Evolutionary conservation across 2,797 vertebrate species (phyloP).

Genomic region (Podargus strigoides): DNA sequence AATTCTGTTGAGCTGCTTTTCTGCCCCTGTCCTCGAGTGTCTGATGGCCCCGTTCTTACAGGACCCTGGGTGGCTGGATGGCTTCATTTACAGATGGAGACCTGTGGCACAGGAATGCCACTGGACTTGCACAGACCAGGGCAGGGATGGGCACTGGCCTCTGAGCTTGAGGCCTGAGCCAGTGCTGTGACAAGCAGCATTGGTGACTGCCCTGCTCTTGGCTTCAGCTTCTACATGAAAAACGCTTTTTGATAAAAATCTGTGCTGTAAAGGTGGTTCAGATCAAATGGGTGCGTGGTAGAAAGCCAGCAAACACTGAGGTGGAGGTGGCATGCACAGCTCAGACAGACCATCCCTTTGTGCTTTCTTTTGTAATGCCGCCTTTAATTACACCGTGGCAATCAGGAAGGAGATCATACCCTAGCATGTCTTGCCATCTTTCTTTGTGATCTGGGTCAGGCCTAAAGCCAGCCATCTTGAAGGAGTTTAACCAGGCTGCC

Average conservation of each 20-base stretch:
- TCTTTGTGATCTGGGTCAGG: background rate
- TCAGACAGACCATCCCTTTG: background rate
- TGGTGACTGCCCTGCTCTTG: background rate
- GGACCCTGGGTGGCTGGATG: background rate
- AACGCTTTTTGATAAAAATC: background rate
- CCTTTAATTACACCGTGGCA: background rate
- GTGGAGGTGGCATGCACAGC: background rate
- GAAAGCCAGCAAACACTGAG: background rate
- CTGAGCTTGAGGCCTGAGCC: background rate
- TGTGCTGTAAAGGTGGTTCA: background rate
- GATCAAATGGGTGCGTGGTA: background rate
- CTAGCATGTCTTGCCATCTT: background rate
- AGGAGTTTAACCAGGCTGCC: background rate
- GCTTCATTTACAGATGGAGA: background rate
- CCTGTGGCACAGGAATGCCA: background rate
- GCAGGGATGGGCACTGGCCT: background rate
- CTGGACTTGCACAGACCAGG: background rate
- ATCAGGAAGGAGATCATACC: background rate
- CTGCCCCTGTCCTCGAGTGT: background rate
- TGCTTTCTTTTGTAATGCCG: background rate
- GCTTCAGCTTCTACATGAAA: background rate
- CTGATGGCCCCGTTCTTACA: background rate
- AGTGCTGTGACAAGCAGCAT: background rate
- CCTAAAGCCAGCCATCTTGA: background rate
- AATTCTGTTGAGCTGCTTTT: slow-evolving; percentile 1